These are phyloP conservation scores for Seira musarum DNA, from an alignment of 2,888 invertebrate genomes.

Conservation along the genomic window DNA sequence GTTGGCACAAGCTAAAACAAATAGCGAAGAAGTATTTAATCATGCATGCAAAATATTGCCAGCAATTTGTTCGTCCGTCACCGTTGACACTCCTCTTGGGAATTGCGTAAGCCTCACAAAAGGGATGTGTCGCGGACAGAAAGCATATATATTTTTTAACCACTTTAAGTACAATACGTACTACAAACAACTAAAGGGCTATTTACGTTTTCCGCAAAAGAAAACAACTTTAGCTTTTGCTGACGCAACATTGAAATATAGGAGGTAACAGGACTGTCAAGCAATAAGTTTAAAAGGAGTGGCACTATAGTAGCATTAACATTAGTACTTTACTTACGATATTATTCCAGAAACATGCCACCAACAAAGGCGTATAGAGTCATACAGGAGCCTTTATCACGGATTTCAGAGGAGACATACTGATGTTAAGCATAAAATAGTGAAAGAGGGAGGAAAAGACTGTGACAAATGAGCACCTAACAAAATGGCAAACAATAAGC, in stretches of 20 bases:
- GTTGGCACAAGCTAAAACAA: conserved; percentile 17
- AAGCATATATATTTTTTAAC: too few relatives aligned
- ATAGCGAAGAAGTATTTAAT: conserved; percentile 37
- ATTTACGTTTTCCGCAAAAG: too few relatives aligned
- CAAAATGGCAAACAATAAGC: conserved; percentile 52
- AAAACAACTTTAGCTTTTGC: conserved; percentile 25
- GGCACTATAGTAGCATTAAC: conserved; percentile 19
- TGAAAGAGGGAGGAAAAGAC: conserved; percentile 16
- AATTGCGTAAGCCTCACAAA: conserved; percentile 22
- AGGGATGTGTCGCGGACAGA: conserved; percentile 26
- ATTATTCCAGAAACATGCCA: not conserved
- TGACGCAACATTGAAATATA: conserved; percentile 24
- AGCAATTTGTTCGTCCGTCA: conserved; percentile 54
- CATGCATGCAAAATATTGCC: conserved; percentile 54
- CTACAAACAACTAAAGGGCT: too few relatives aligned
- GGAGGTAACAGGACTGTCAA: conserved; percentile 11
- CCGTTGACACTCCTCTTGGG: conserved; percentile 43
- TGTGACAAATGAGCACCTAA: conserved; percentile 49
- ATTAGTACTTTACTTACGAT: not conserved
- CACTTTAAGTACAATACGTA: too few relatives aligned
- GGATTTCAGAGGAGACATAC: not conserved
- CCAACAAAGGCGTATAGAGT: conserved; percentile 9
- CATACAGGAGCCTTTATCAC: conserved; percentile 12
- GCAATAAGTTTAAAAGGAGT: conserved; percentile 32
- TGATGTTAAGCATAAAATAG: too few relatives aligned